Base-by-base conservation (phyloP, 2,888 invertebrate species). In the Nephrocerus scutellatus region DNA sequence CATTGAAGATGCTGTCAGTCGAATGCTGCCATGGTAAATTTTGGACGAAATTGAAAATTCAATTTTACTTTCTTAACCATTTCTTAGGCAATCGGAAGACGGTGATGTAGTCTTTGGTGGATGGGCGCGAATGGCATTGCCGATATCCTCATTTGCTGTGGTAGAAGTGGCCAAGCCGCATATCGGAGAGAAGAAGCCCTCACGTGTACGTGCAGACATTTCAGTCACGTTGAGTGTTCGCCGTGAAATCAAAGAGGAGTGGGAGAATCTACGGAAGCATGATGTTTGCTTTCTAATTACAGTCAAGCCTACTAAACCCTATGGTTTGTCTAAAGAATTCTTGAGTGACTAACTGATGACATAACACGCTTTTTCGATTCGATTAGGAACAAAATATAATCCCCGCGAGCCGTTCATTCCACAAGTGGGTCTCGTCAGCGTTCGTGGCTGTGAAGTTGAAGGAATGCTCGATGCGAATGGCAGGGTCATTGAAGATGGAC, bases 91-190 rank as follows among this genome's bases (percentile, higher is more conserved):
- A 63, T 74, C 91, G 2, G 96, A 95, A 72, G 90, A 92, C 61
- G 81, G 76, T 1, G 79, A 77, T 36, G 79, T 84, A 1, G 84
- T 87, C 56, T 99, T 93, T 70, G 95, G 95, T 10, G 98, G 98
- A 3, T 98, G 98, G 97, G 96, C 97, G 0, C 76, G 97, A 46
- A 98, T 98, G 97, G 97, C 97, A 0, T 84, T 95, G 54, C 91
- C 95, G 0, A 84, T 98, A 39, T 77, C 83, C 7, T 82, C 83
- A 43, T 97, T 98, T 68, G 85, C 87, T 3, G 89, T 97, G 2
- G 90, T 96, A 0, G 96, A 97, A 71, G 93, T 95, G 7, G 83
- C 88, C 1, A 89, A 89, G 57, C 89, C 90, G 0, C 87, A 89
- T 62, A 84, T 90, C 29, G 84, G 98, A 0, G 96, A 98, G 66